Base-by-base conservation (phyloP, 64 coral and sea anemone species). In the Pachyseris speciosa region DNA sequence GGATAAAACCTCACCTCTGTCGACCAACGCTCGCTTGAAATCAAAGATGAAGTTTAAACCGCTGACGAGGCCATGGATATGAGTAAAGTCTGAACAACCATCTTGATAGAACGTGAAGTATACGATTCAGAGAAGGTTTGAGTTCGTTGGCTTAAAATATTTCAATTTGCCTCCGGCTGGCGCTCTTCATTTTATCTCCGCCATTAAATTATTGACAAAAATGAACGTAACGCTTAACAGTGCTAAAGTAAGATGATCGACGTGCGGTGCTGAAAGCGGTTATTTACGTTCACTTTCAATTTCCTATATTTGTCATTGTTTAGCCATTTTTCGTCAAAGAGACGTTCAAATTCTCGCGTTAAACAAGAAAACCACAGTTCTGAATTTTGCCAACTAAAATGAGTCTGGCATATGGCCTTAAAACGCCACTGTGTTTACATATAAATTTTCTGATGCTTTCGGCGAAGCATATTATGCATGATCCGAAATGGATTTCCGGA, bases 201-300 rank as follows among this genome's bases (percentile, higher is more conserved):
- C 30, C 28, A 15, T 34, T 55, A 22, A 81, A 81, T 81, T 42
- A 81, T 63, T 63, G 52, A 63, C 12, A 7, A 61, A 81, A 81
- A 27, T 38, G 28, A 81, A 25, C 31, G 20, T 8, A 58, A 24
- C 77, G 16, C 34, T n/a, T 36, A 12, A 61, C 6, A 8, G 58
- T 6, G 27, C 4, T n/a, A 74, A 72, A 74, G 40, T 40, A 74
- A 74, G 43, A 26, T 28, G 70, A 43, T 22, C 9, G 17, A 11
- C n/a, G 25, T 25, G 34, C 40, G 12, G 25, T 26, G 77, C 15
- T 11, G 31, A 81, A 52, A 61, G 32, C 33, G 33, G 40, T 22
- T 11, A 12, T 37, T 61, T 58, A 6, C 5, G 33, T 19, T 40
- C 26, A 3, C 4, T 1, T 20, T 60, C 2, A 38, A 25, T 39